phyloP scores from a whole-genome alignment of 2,888 invertebrate species.

The Acrobasis consociella region DNA sequence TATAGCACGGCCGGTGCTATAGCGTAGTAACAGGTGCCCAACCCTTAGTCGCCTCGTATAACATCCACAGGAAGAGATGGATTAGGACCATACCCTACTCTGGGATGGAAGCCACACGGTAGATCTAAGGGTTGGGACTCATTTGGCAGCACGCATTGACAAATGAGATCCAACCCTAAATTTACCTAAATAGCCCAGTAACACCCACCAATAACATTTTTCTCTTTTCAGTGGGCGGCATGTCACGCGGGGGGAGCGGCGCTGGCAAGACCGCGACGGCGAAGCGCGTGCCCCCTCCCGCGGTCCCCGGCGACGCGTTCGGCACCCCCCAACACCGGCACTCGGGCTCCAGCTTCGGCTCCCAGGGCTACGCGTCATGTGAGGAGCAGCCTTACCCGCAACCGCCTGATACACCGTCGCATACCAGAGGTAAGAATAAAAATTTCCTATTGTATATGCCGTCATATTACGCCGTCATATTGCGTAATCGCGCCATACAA shows the following conservation, averaged over 20 bases:
- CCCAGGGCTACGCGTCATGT: conserved; percentile 88
- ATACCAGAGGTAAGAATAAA: conserved; percentile 79
- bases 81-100: background rate
- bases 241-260: conserved; percentile 88
- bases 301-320: conserved; percentile 90
- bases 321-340: conserved; percentile 85
- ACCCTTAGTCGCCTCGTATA: too few relatives aligned
- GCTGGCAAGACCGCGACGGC: conserved; percentile 92
- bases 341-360: conserved; percentile 91
- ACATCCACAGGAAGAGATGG: too few relatives aligned
- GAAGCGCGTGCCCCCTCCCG: conserved; percentile 95
- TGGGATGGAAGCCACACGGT: too few relatives aligned
- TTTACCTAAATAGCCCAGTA: too few relatives aligned
- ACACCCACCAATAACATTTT: conserved; percentile 36
- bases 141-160: too few relatives aligned
- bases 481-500: too few relatives aligned
- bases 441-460: too few relatives aligned
- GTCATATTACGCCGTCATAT: too few relatives aligned
- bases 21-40: too few relatives aligned
- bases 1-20: too few relatives aligned
- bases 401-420: conserved; percentile 83
- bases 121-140: too few relatives aligned
- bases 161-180: too few relatives aligned
- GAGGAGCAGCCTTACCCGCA: conserved; percentile 88
- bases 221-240: conserved; percentile 90